Conservation (phyloP, 53 echinoderm and acorn worm species). For the Astropecten irregularis region DNA sequence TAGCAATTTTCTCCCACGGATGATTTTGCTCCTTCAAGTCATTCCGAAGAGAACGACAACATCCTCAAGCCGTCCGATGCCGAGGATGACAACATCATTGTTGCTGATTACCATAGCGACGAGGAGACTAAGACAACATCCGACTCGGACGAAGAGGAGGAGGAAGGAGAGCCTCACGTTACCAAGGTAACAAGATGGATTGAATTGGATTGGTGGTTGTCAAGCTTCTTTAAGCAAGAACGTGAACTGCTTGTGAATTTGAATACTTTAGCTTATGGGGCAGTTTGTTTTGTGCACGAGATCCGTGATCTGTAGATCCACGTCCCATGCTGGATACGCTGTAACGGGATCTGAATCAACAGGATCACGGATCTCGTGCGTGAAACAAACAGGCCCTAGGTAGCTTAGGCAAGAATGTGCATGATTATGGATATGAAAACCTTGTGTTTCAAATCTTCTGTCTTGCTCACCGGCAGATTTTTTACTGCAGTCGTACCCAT, state of each 20-base stretch:
- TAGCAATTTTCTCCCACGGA: constrained; percentile 54
- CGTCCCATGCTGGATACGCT: too few species aligned
- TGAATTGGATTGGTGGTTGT: background rate
- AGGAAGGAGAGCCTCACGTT: constrained; percentile 68
- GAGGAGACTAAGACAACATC: constrained; percentile 30
- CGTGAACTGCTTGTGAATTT: too few species aligned
- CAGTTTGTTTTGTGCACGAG: too few species aligned
- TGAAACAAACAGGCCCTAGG: too few species aligned
- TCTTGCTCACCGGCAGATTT: too few species aligned
- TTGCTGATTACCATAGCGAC: constrained; percentile 94
- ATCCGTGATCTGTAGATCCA: too few species aligned
- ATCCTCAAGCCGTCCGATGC: constrained; percentile 20
- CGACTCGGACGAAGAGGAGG: constrained; percentile 69
- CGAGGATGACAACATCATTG: constrained; percentile 72
- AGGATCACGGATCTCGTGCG: too few species aligned
- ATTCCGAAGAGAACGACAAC: constrained; percentile 52
- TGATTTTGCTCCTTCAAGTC: background rate
- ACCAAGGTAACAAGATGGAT: constrained; percentile 73
- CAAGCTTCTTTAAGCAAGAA: background rate
- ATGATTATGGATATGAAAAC: too few species aligned
- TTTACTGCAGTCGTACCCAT: constrained; percentile 96
- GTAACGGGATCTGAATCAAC: too few species aligned
- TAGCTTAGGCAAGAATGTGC: too few species aligned
- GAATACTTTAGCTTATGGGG: too few species aligned
- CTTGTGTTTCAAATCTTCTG: too few species aligned